phyloP scores from a whole-genome alignment of 2,888 invertebrate genomes.

The Plemyria rubiginata region DNA sequence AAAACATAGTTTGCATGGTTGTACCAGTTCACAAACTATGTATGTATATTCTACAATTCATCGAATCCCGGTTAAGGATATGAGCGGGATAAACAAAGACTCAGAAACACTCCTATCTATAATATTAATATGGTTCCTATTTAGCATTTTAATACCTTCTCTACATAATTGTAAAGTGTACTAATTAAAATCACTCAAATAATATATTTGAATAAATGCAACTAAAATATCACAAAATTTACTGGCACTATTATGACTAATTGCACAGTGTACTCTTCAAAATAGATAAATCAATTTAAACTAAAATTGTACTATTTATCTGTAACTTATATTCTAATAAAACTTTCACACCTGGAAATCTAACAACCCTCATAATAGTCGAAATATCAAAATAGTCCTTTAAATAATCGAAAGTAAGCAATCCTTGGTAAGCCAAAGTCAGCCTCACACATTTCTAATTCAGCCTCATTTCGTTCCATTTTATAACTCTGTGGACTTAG shows the following conservation, averaged over 20 bases:
- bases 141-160: background rate
- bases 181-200: slow-evolving; percentile 24
- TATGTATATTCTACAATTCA: too few relatives aligned
- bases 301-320: slow-evolving; percentile 7
- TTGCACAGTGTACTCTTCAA: slow-evolving; percentile 12
- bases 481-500: background rate
- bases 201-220: slow-evolving; percentile 20
- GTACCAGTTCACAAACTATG: too few relatives aligned
- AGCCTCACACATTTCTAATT: background rate
- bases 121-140: too few relatives aligned
- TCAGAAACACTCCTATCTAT: too few relatives aligned
- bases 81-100: too few relatives aligned
- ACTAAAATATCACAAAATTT: slow-evolving; percentile 30
- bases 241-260: slow-evolving; percentile 19
- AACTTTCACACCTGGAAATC: background rate
- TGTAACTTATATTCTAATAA: background rate
- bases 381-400: background rate
- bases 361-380: background rate
- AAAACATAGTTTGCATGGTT: too few relatives aligned
- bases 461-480: background rate
- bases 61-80: too few relatives aligned
- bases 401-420: background rate
- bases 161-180: background rate
- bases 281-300: slow-evolving; percentile 3
- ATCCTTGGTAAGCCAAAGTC: background rate